These are phyloP conservation scores for Tragulus kanchil DNA, from an alignment of 2,113 vertebrate genomes.

Conservation along the genomic window DNA sequence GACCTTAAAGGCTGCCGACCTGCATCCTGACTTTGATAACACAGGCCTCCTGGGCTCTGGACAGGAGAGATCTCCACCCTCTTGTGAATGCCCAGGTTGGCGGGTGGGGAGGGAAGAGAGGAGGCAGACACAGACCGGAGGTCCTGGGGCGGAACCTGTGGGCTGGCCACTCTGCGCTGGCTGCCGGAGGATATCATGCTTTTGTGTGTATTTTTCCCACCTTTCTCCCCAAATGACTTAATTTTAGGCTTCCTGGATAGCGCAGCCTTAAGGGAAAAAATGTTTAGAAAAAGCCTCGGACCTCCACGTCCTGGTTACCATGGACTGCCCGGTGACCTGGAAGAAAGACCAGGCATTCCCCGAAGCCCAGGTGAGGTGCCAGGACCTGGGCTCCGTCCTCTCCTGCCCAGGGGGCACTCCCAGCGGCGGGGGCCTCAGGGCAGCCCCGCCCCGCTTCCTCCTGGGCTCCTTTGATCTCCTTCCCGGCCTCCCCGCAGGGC, in stretches of 20 bases:
- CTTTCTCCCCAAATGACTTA: conserved; percentile 71
- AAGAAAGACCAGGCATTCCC: conserved; percentile 21
- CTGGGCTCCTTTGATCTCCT: conserved; percentile 79
- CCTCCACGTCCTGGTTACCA: conserved; percentile 50
- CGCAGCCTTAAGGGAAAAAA: background rate
- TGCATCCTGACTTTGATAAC: background rate
- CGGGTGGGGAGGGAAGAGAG: background rate
- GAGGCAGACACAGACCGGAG: background rate
- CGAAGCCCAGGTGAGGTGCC: background rate
- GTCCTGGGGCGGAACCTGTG: background rate
- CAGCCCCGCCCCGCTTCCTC: conserved; percentile 56
- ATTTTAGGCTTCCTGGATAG: conserved; percentile 69
- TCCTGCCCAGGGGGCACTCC: background rate
- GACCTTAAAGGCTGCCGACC: background rate
- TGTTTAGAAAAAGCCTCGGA: conserved; percentile 45
- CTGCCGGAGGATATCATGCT: background rate
- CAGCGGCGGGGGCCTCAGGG: background rate
- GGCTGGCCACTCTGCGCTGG: background rate
- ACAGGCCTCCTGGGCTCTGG: background rate
- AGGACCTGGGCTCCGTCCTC: background rate
- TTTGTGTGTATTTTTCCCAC: conserved; percentile 67
- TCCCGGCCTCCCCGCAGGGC: conserved; percentile 78
- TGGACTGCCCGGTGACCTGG: background rate
- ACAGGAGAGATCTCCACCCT: background rate
- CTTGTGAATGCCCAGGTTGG: background rate